Conservation (phyloP, 2,113 vertebrate genomes). For the Oncorhynchus keta region DNA sequence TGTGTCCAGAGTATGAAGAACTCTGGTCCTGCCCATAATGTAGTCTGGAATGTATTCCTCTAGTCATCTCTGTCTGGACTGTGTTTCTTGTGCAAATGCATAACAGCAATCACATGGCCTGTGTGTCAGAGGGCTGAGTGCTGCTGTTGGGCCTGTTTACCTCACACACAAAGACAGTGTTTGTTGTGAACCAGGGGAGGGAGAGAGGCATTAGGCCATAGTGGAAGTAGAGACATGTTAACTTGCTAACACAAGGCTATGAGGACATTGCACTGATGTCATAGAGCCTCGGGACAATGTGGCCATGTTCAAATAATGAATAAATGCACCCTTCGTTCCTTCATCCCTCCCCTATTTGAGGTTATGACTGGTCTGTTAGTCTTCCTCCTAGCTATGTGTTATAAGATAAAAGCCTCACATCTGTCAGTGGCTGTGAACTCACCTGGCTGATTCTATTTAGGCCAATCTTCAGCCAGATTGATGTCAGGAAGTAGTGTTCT, state of each 20-base stretch:
- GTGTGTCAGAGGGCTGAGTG: slow-evolving; percentile 28
- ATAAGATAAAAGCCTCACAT: too few species aligned
- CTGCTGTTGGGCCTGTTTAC: slow-evolving; percentile 34
- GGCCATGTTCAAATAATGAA: neutral
- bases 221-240: neutral
- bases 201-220: too few species aligned
- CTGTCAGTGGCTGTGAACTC: too few species aligned
- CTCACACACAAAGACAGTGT: slow-evolving; percentile 65
- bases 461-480: neutral
- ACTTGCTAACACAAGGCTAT: slow-evolving; percentile 15
- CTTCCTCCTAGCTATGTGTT: too few species aligned
- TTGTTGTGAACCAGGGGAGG: slow-evolving; percentile 31
- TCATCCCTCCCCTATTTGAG: too few species aligned
- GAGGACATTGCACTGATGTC: slow-evolving; percentile 55
- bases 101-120: slow-evolving; percentile 61
- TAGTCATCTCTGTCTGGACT: neutral
- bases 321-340: neutral
- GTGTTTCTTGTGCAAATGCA: slow-evolving; percentile 26
- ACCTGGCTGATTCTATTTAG: neutral
- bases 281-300: neutral
- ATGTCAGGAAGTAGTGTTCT: neutral
- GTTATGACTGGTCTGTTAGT: too few species aligned
- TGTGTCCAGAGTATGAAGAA: too few species aligned
- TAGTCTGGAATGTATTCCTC: neutral
- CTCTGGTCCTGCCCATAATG: too few species aligned